Percentiles rank a stretch among this genome's conserved stretches.
These are phyloP conservation scores for Corydoras sp. DNA, from an alignment of 2,113 vertebrate species.

Conservation along the genomic window DNA sequence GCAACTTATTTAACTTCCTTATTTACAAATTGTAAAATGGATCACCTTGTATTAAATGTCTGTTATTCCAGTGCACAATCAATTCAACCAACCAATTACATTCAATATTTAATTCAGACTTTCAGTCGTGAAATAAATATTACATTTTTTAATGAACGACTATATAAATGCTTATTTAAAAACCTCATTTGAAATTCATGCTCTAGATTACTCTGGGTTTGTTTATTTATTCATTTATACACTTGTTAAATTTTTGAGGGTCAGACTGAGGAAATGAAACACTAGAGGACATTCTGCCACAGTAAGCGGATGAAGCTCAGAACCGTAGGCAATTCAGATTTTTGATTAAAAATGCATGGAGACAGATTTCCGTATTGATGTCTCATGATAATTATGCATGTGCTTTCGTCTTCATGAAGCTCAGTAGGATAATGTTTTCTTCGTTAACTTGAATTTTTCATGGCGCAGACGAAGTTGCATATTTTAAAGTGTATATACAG, in stretches of 20 bases:
- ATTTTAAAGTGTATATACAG: conserved; percentile 19
- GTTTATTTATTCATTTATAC: conserved; percentile 2
- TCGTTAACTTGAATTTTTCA: conserved; percentile 18
- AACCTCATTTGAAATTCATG: conserved; percentile 5
- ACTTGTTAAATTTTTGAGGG: too few species aligned
- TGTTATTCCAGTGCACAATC: too few species aligned
- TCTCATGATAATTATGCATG: conserved; percentile 44
- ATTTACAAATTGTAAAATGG: too few species aligned
- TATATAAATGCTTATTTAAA: conserved; percentile 1
- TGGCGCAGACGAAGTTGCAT: conserved; percentile 22
- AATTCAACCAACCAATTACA: not conserved
- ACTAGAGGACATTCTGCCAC: too few species aligned
- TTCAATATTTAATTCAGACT: not conserved
- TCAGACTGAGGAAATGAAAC: too few species aligned
- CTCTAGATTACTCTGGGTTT: not conserved
- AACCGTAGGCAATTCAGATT: conserved; percentile 14
- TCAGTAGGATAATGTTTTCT: conserved; percentile 8
- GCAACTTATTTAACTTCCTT: too few species aligned
- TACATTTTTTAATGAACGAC: too few species aligned
- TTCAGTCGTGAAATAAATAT: too few species aligned
- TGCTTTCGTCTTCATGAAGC: conserved; percentile 20
- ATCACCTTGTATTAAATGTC: too few species aligned
- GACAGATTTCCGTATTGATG: conserved; percentile 44
- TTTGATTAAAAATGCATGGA: conserved; percentile 49
- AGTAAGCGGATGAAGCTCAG: conserved; percentile 34